phyloP scores from a whole-genome alignment of 2,888 invertebrate genomes.

The Drosophila borealis region DNA sequence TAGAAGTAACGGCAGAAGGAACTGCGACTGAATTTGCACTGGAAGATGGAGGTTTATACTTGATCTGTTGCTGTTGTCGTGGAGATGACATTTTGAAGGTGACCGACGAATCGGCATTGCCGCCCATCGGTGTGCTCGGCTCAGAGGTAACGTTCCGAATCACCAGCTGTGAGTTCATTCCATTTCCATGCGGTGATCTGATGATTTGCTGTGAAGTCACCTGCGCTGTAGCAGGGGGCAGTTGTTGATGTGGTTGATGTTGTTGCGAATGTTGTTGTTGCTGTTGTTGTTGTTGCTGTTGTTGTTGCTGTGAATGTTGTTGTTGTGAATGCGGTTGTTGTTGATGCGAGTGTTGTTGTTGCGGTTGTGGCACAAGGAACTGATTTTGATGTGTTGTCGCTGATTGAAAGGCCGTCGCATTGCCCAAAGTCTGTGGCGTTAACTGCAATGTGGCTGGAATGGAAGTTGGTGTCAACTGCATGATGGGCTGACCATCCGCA shows the following conservation, averaged over 20 bases:
- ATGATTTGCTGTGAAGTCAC: slow-evolving; percentile 70
- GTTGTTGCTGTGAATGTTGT: slow-evolving; percentile 11
- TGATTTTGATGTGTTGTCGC: slow-evolving; percentile 48
- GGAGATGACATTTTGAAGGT: slow-evolving; percentile 58
- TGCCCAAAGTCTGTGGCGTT: slow-evolving; percentile 76
- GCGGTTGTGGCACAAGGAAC: slow-evolving; percentile 49
- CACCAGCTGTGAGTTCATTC: slow-evolving; percentile 49
- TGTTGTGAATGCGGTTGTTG: slow-evolving; percentile 32
- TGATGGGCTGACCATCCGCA: slow-evolving; percentile 84
- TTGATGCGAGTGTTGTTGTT: slow-evolving; percentile 24
- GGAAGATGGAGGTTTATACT: slow-evolving; percentile 30
- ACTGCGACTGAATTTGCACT: slow-evolving; percentile 10
- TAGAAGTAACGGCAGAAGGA: not conserved
- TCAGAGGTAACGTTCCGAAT: slow-evolving; percentile 57
- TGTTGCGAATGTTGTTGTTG: slow-evolving; percentile 49
- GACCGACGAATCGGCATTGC: slow-evolving; percentile 27
- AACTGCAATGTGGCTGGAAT: slow-evolving; percentile 84
- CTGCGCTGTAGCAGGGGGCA: slow-evolving; percentile 47
- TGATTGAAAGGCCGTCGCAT: slow-evolving; percentile 63
- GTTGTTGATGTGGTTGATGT: slow-evolving; percentile 46
- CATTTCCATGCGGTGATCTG: slow-evolving; percentile 46
- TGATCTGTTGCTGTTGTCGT: slow-evolving; percentile 37
- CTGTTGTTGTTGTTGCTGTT: slow-evolving; percentile 35
- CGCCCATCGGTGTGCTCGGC: slow-evolving; percentile 25
- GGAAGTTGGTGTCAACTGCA: slow-evolving; percentile 84